phyloP scores from a whole-genome alignment of 2,113 vertebrate genomes.

The Anoura caudifer region DNA sequence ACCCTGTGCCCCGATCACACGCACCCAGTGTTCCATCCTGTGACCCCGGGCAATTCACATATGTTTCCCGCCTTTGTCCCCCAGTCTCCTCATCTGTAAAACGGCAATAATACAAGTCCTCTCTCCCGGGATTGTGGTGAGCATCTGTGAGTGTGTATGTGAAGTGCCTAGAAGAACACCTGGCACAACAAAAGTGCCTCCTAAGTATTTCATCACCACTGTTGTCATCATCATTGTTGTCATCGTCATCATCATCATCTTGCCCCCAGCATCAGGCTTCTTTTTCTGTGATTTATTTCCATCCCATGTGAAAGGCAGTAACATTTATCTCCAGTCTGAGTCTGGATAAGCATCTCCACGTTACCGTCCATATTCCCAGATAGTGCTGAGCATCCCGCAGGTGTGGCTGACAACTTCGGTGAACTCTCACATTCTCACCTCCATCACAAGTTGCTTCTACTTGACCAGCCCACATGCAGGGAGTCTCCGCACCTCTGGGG shows the following conservation, averaged over 20 bases:
- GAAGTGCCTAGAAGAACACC: neutral
- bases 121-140: neutral
- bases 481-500: too few relatives aligned
- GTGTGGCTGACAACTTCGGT: neutral
- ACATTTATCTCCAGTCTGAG: neutral
- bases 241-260: neutral
- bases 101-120: neutral
- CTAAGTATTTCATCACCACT: neutral
- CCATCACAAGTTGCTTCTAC: neutral
- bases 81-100: neutral
- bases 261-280: neutral
- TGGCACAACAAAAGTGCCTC: too few relatives aligned
- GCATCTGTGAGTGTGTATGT: neutral
- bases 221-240: neutral
- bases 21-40: too few relatives aligned
- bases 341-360: neutral
- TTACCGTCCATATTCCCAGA: neutral
- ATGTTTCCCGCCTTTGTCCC: neutral
- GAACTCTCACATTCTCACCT: neutral
- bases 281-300: neutral
- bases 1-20: neutral
- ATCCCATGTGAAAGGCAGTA: neutral
- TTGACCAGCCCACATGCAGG: neutral
- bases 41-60: neutral
- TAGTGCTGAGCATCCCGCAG: neutral